These are phyloP conservation scores for Lipophrys pholis DNA, from an alignment of 2,113 vertebrate genomes.

Conservation along the genomic window DNA sequence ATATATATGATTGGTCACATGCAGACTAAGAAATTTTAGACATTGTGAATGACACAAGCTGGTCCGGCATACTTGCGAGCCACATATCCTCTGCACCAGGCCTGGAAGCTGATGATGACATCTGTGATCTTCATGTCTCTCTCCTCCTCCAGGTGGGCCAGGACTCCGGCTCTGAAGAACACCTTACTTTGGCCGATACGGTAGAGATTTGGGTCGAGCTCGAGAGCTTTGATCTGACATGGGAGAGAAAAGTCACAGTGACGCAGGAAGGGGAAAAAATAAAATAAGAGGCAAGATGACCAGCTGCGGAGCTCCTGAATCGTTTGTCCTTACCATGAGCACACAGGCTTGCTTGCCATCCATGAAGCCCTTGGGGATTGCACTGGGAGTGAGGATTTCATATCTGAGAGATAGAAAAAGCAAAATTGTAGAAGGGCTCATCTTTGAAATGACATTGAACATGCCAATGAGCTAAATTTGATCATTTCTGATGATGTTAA, in stretches of 20 bases:
- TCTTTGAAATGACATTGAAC: not conserved
- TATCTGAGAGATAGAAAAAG: constrained; percentile 82
- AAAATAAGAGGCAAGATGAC: not conserved
- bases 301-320: not conserved
- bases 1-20: too few species aligned
- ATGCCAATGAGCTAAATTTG: constrained; percentile 3
- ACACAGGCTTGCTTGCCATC: constrained; percentile 97
- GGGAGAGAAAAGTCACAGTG: not conserved
- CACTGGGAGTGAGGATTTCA: constrained; percentile 96
- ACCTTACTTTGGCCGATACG: constrained; percentile 98
- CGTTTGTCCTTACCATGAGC: constrained; percentile 88
- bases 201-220: constrained; percentile 95
- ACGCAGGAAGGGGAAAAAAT: not conserved
- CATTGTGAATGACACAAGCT: not conserved
- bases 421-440: not conserved
- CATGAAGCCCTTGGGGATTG: constrained; percentile 99
- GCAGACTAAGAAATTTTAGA: too few species aligned
- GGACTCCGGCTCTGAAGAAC: constrained; percentile 96
- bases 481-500: too few species aligned
- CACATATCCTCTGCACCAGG: constrained; percentile 95
- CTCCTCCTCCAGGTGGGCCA: constrained; percentile 98
- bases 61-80: constrained; percentile 89
- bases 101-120: constrained; percentile 97
- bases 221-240: constrained; percentile 92
- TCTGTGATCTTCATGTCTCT: constrained; percentile 98